A percentile compares a stretch with the other conserved stretches of the same genome.
Conservation (phyloP, 2,113 vertebrate species). For the Chloropsis cyanopogon region DNA sequence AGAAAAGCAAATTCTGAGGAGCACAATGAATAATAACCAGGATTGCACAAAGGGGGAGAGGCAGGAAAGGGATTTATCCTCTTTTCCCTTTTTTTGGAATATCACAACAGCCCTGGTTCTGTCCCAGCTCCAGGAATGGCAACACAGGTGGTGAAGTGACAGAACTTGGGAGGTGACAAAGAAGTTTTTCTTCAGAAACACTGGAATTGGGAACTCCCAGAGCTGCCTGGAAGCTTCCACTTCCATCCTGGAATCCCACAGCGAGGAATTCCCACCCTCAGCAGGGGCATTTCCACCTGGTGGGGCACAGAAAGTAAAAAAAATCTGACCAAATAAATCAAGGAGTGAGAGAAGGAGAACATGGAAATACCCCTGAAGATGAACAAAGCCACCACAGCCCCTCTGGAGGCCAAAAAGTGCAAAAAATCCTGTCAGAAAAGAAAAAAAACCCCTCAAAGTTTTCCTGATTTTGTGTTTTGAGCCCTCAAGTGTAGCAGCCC, state of each 20-base stretch:
- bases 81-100: not conserved
- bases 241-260: too few relatives aligned
- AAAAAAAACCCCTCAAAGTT: not conserved
- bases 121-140: not conserved
- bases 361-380: fast-evolving
- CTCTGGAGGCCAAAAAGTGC: not conserved
- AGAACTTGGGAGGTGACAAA: not conserved
- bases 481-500: not conserved
- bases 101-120: too few relatives aligned
- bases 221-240: not conserved
- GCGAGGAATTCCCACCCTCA: not conserved
- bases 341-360: not conserved
- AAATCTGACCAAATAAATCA: not conserved
- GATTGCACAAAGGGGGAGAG: not conserved
- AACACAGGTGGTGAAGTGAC: not conserved
- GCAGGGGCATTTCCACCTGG: fast-evolving
- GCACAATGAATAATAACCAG: not conserved
- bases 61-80: not conserved
- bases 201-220: not conserved
- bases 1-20: not conserved
- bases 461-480: not conserved
- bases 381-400: not conserved
- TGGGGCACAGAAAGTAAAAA: not conserved
- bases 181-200: not conserved
- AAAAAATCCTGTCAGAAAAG: not conserved